Conservation (phyloP, 2,113 vertebrate species). For the Halcyon malimbica region DNA sequence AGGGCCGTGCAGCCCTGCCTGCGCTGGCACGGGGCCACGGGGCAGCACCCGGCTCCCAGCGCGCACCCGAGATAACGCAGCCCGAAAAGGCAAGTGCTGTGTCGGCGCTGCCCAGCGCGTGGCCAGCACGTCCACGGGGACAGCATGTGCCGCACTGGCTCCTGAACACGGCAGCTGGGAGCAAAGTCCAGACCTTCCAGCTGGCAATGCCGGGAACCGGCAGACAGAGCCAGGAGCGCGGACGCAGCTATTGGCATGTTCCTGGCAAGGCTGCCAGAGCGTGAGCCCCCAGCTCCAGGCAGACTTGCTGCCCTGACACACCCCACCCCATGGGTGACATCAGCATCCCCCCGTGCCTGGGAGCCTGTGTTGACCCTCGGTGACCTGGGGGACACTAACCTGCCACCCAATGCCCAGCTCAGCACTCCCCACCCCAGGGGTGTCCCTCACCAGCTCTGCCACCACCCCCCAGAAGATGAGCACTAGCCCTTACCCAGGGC, state of each 20-base stretch:
- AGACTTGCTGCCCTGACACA: background rate
- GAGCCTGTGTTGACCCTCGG: rapidly evolving
- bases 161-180: background rate
- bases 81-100: background rate
- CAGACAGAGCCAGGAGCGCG: background rate
- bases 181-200: background rate
- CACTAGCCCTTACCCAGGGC: conserved; percentile 84
- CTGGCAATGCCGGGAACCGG: background rate
- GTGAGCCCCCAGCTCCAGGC: background rate
- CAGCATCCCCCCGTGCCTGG: rapidly evolving
- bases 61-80: rapidly evolving
- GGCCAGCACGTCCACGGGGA: background rate
- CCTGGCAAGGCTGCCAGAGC: background rate
- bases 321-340: background rate
- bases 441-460: background rate
- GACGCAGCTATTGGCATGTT: background rate
- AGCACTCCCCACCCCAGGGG: background rate
- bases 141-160: background rate
- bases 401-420: background rate
- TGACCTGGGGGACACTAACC: background rate
- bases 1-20: background rate
- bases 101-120: background rate
- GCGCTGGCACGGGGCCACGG: background rate
- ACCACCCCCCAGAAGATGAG: rapidly evolving
- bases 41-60: background rate